Evolutionary conservation across 2,797 vertebrate genomes (phyloP).

Genomic region (Australoheros facetus): DNA sequence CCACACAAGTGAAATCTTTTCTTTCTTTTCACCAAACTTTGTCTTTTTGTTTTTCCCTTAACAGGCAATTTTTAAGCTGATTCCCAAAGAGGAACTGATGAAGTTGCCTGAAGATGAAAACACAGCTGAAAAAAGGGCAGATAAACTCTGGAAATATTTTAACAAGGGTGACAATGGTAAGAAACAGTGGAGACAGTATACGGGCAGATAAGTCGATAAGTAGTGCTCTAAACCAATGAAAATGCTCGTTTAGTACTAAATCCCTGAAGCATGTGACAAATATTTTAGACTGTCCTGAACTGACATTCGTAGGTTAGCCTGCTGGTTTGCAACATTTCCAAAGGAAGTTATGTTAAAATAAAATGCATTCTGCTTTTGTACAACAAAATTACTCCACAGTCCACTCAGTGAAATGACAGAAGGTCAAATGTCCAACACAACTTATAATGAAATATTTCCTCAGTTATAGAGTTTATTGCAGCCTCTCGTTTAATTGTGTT

Average conservation of each 20-base stretch:
- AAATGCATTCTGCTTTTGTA: neutral
- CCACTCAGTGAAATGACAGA: neutral
- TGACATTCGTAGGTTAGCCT: neutral
- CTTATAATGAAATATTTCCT: neutral
- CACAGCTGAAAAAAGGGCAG: slow-evolving; percentile 85
- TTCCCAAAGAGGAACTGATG: slow-evolving; percentile 78
- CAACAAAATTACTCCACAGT: no score
- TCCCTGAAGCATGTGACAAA: neutral
- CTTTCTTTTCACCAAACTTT: neutral
- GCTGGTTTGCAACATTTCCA: neutral
- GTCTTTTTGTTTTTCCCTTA: neutral
- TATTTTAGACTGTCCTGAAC: neutral
- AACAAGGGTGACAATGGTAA: slow-evolving; percentile 85
- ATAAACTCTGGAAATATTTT: slow-evolving; percentile 88
- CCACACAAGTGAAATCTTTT: neutral
- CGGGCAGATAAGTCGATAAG: neutral
- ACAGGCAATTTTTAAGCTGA: slow-evolving; percentile 91
- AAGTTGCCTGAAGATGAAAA: slow-evolving; percentile 84
- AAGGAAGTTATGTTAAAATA: neutral
- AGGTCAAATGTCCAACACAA: neutral
- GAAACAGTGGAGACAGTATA: neutral
- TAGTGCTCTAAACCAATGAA: neutral
- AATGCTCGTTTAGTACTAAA: neutral
- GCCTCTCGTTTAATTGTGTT: neutral
- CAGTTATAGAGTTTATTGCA: neutral